These are phyloP conservation scores for Hoplodrina ambigua DNA, from an alignment of 2,888 invertebrate species.

Conservation along the genomic window DNA sequence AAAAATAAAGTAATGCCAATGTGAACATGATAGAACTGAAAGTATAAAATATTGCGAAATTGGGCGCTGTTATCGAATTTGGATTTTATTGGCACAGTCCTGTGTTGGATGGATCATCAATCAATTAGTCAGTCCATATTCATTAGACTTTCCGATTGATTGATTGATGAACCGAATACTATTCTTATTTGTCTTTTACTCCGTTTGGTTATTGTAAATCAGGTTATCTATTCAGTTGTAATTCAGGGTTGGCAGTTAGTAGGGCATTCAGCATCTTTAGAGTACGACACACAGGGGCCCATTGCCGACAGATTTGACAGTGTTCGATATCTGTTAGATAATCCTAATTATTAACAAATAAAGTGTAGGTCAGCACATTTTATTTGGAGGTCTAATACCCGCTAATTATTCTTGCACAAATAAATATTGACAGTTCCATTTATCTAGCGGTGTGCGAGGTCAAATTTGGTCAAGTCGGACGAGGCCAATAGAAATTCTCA, in stretches of 20 bases:
- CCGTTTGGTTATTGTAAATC: not conserved
- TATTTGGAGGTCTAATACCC: not conserved
- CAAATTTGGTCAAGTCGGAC: conserved; percentile 71
- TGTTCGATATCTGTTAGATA: no score
- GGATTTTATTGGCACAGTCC: not conserved
- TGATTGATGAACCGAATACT: conserved; percentile 13
- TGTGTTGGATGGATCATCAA: conserved; percentile 1
- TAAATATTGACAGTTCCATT: conserved; percentile 64
- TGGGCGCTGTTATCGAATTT: not conserved
- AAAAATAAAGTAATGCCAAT: no score
- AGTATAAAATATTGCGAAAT: not conserved
- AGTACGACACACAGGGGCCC: no score
- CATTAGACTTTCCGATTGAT: conserved; percentile 6
- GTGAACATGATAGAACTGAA: not conserved
- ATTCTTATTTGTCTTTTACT: conserved; percentile 2
- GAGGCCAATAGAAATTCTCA: conserved; percentile 65
- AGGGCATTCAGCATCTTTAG: no score
- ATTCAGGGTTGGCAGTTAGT: no score
- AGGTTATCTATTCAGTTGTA: no score
- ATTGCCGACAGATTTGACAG: no score
- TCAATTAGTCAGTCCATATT: conserved; percentile 12
- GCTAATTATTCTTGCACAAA: conserved; percentile 30
- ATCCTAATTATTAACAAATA: not conserved
- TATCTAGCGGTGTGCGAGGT: conserved; percentile 66
- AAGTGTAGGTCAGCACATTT: not conserved